Evolutionary conservation across 2,888 invertebrate genomes (phyloP), one percentile per base, ranked within the genome.

Genomic region (Lepidocyrtinus sp.): DNA sequence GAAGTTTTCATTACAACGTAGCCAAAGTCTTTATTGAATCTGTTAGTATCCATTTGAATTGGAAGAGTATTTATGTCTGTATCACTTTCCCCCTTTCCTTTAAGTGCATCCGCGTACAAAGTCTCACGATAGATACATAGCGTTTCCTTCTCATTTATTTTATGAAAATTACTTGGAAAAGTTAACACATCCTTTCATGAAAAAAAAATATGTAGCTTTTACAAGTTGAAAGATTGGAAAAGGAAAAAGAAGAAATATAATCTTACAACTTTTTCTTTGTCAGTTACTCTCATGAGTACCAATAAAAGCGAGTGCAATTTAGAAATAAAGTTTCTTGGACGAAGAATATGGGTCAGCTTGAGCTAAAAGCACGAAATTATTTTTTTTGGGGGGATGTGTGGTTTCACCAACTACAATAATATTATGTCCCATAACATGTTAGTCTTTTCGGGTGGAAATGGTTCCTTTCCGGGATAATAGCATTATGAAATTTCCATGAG

Each of bases 401-500:
- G 68, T 73, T 59, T 64, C 73, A 61, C 62, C 68, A 17, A 64
- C 25, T 45, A 65, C 61, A 68, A 63, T 72, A 65, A 76, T 59
- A 65, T 46, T 26, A 27, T 73, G 64, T 36, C 12, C 5, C 36
- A 68, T 77, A 21, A 69, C 64, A 46, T 63, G 26, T 63, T 78
- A 62, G 68, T 55, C 19, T 55, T 64, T 9, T 67, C 26, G 26
- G 63, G 70, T 74, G 73, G 74, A 74, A 80, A 80, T 75, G 55
- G 79, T 65, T 59, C 59, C 72, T 80, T 80, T 80, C 79, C 79
- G 79, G 78, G 26, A 26, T 65, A 46, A n/a, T 55, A 63, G 59
- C 73, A 27, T 79, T 68, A 73, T 79, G 73, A 73, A 79, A 79
- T 21, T 79, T 79, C 73, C 69, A 69, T 79, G 78, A 74, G 64